These are phyloP conservation scores for Raja brachyura DNA, from an alignment of 2,113 vertebrate species.

Conservation along the genomic window DNA sequence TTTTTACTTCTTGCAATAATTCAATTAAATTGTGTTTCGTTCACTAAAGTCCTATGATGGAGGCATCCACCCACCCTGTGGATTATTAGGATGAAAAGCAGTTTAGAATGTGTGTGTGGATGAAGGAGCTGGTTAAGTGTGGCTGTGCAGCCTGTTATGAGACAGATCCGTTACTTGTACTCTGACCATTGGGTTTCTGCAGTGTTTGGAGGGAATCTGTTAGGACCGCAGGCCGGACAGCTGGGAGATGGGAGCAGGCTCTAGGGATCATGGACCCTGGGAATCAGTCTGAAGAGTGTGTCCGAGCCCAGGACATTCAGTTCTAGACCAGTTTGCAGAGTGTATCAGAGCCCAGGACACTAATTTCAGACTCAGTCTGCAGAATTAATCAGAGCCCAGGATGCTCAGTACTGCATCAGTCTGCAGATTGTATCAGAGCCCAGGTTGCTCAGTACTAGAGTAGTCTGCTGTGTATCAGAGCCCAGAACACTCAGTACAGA, in stretches of 20 bases:
- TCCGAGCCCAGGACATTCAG: too few species aligned
- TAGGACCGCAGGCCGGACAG: too few species aligned
- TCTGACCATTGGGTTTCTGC: neutral
- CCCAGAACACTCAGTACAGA: too few species aligned
- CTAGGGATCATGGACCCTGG: neutral
- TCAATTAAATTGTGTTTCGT: neutral
- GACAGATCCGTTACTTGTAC: neutral
- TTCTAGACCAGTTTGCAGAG: too few species aligned
- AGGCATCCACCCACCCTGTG: neutral
- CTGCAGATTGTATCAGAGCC: too few species aligned
- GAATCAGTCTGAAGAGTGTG: neutral
- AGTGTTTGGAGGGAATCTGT: too few species aligned
- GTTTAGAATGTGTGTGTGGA: neutral
- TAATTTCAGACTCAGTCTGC: too few species aligned
- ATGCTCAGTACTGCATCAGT: too few species aligned
- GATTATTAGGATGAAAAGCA: slow-evolving; percentile 7
- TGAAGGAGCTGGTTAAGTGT: neutral
- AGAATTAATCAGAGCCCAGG: too few species aligned
- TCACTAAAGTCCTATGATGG: neutral
- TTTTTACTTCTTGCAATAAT: neutral
- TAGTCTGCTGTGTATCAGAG: too few species aligned
- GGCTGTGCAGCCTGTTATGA: neutral
- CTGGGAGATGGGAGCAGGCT: neutral
- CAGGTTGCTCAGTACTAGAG: too few species aligned
- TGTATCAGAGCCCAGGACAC: too few species aligned